A percentile compares a stretch with the other conserved stretches of the same genome.
These are phyloP conservation scores for Orthosia incerta DNA, from an alignment of 2,888 invertebrate species.

Conservation along the genomic window DNA sequence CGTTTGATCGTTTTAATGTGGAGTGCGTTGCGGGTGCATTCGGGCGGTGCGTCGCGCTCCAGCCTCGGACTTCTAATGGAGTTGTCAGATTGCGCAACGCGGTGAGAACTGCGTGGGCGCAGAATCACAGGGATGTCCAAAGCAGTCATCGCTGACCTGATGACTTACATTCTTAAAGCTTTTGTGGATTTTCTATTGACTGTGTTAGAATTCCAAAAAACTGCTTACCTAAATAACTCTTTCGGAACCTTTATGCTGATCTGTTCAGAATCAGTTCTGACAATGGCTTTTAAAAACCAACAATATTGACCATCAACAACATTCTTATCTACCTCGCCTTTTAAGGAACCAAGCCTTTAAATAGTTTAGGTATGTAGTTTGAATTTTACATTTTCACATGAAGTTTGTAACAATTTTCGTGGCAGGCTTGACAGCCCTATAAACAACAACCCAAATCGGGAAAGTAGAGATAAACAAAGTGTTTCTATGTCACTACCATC, in stretches of 20 bases:
- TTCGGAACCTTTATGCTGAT: not conserved
- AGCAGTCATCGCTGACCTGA: constrained; percentile 38
- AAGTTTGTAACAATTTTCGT: not conserved
- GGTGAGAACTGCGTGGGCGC: constrained; percentile 83
- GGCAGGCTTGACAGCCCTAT: constrained; percentile 65
- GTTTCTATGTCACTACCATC: constrained; percentile 72
- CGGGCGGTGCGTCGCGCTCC: constrained; percentile 66
- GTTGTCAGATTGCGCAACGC: constrained; percentile 85
- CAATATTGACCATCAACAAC: not conserved
- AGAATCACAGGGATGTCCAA: constrained; percentile 75
- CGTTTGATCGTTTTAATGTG: constrained; percentile 88
- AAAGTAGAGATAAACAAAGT: constrained; percentile 77
- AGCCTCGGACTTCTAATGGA: constrained; percentile 84
- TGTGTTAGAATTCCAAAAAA: not conserved
- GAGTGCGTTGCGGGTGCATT: constrained; percentile 74
- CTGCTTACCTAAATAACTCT: not conserved
- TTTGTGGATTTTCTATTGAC: constrained; percentile 6
- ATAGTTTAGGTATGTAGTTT: not conserved
- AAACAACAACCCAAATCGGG: constrained; percentile 67
- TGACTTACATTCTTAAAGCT: constrained; percentile 48
- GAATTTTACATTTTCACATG: no score
- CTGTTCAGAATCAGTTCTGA: not conserved
- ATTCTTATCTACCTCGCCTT: not conserved
- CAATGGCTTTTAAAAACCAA: not conserved
- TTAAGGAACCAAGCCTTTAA: not conserved